Conservation (phyloP, 2,888 invertebrate genomes). For the Sipha maydis region DNA sequence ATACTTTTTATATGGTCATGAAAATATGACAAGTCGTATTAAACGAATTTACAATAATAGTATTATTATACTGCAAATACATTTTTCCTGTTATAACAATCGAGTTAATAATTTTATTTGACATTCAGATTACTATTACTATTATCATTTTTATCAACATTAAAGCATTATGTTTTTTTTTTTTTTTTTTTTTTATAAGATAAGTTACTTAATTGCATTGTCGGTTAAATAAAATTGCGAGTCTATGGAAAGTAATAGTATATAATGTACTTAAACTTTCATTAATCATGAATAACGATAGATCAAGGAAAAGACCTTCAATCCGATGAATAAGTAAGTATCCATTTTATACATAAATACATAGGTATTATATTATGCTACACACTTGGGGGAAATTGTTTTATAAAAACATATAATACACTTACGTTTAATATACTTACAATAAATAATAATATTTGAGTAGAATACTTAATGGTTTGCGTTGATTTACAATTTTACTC, state of each 20-base stretch:
- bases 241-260: conserved; percentile 11
- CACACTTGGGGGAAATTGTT: not conserved
- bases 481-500: not conserved
- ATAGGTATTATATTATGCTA: not conserved
- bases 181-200: not conserved
- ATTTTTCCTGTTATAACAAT: conserved; percentile 6
- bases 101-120: not conserved
- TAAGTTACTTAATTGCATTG: not conserved
- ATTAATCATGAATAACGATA: conserved; percentile 23
- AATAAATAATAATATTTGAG: not conserved
- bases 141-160: not conserved
- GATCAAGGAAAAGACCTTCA: conserved; percentile 30
- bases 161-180: not conserved
- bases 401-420: too few species aligned
- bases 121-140: not conserved
- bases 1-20: too few species aligned
- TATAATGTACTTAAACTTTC: conserved; percentile 28
- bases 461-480: not conserved
- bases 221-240: not conserved
- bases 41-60: not conserved
- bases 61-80: not conserved
- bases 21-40: not conserved
- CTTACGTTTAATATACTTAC: not conserved
- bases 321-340: not conserved
- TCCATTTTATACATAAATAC: not conserved